Conservation (phyloP, 1,140 invertebrate genomes). For the Plodia interpunctella region DNA sequence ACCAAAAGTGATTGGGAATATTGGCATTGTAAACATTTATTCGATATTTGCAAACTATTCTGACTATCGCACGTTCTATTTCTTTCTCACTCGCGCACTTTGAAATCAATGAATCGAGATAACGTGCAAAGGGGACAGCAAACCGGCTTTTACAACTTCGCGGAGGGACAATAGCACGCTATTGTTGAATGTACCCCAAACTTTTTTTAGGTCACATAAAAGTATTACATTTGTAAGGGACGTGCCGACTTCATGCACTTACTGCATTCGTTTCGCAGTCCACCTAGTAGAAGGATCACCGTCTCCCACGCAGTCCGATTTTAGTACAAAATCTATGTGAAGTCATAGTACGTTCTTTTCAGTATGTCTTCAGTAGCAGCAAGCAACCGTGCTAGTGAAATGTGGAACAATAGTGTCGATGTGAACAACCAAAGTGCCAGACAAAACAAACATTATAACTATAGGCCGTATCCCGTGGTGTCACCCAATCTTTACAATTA, state of each 20-base stretch:
- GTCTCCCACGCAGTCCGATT: constrained; percentile 58
- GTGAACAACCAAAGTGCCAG: constrained; percentile 42
- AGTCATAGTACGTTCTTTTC: constrained; percentile 19
- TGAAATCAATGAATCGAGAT: constrained; percentile 16
- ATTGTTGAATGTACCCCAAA: constrained; percentile 73
- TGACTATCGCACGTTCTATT: constrained; percentile 38
- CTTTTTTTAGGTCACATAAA: constrained; percentile 75
- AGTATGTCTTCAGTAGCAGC: constrained; percentile 53
- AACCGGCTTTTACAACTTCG: constrained; percentile 64
- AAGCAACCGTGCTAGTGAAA: constrained; percentile 56
- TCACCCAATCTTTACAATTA: constrained; percentile 35
- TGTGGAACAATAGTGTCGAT: constrained; percentile 57
- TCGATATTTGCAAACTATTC: constrained; percentile 65
- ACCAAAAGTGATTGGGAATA: constrained; percentile 46
- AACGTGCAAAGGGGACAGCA: constrained; percentile 40
- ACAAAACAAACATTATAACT: constrained; percentile 36
- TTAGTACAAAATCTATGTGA: constrained; percentile 26
- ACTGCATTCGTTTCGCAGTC: constrained; percentile 69
- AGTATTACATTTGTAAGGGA: constrained; percentile 71
- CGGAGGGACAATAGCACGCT: constrained; percentile 68
- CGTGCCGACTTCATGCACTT: constrained; percentile 55
- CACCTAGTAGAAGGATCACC: constrained; percentile 45
- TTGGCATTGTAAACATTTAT: constrained; percentile 73
- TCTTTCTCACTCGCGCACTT: constrained; percentile 42
- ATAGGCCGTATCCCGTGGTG: constrained; percentile 38